Base-by-base conservation (phyloP, 2,888 invertebrate species). In the Melangyna quadrimaculata region DNA sequence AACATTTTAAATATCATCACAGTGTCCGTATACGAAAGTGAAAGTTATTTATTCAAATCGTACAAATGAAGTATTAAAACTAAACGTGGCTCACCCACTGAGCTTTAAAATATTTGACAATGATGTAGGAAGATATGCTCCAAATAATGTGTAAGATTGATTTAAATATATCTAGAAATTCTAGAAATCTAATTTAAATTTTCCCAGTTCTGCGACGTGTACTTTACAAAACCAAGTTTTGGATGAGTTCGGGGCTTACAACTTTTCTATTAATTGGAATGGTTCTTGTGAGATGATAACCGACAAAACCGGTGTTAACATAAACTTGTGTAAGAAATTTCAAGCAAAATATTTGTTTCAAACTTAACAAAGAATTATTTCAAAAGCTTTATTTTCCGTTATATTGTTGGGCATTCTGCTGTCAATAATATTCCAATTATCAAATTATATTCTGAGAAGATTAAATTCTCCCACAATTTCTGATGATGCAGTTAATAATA, bases 221-320 rank as follows among this genome's bases (percentile, higher is more conserved):
- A 93, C 40, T n/a, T n/a, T 84, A 17, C 51, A 75, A 35, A 88
- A 55, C 35, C 59, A 93, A 75, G 90, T 96, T 35, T 10, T 67
- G 88, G 95, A 94, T 1, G 94, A 96, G 92, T 96, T 96, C 89
- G 96, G 96, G 5, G 94, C 96, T 71, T 96, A 96, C 90, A 93
- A 94, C 78, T 91, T 96, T 55, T 93, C 93, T 45, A 91, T 94
- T 1, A 90, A 92, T 17, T 89, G 91, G 5, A 93, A 93, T 48
- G 93, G 90, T 10, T 90, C 92, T 43, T 96, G 96, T 89, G 90
- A 92, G 29, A 90, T 95, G 59, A 89, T 89, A n/a, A 94, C 94
- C 0, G 90, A 93, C 24, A 94, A 94, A 88, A 93, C 94, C 78
- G 95, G 96, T 3, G 95, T 95, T 29, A 94, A 95, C 91, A 94